These are phyloP conservation scores for Strix aluco DNA, from an alignment of 2,113 vertebrate species.

Conservation along the genomic window DNA sequence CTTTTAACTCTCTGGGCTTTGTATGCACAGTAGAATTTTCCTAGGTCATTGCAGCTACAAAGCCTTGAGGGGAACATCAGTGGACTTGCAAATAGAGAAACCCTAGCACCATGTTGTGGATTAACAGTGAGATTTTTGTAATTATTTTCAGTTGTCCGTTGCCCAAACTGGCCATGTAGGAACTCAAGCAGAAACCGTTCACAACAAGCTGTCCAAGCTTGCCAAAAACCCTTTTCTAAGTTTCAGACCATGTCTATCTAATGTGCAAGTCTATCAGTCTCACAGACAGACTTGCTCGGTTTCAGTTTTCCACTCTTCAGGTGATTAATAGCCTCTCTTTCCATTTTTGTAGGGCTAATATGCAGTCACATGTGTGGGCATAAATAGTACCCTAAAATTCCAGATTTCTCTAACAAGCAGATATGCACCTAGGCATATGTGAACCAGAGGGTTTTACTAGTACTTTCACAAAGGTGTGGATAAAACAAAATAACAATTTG, in stretches of 20 bases:
- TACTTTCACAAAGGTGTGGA: background rate
- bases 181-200: background rate
- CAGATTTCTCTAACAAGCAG: background rate
- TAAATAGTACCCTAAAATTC: background rate
- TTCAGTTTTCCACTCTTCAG: background rate
- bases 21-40: background rate
- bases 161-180: background rate
- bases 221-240: background rate
- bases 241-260: background rate
- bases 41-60: background rate
- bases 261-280: background rate
- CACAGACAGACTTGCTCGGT: background rate
- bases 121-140: background rate
- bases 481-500: background rate
- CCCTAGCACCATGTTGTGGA: background rate
- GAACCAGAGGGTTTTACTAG: background rate
- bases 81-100: background rate
- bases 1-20: background rate
- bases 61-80: background rate
- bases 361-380: fast-evolving
- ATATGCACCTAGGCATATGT: background rate
- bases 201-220: background rate
- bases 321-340: background rate
- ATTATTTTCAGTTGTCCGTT: background rate
- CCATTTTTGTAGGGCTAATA: background rate